Base-by-base conservation (phyloP, 1,140 invertebrate species). In the Eriosoma lanigerum region DNA sequence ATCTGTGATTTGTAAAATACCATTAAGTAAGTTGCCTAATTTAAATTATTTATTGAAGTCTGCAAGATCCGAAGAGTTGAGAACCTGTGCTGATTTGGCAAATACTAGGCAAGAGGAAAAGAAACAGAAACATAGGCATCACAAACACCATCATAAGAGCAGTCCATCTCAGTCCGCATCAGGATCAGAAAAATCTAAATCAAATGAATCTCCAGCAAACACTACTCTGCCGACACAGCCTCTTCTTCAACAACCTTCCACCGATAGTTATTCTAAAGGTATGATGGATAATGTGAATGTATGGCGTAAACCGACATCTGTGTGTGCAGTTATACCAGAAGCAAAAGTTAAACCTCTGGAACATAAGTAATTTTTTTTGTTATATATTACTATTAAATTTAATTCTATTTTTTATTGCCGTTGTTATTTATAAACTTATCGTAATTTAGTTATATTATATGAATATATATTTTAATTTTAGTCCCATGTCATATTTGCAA, bases 41-140 rank as follows among this genome's bases (percentile, higher is more conserved):
- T 44, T 78, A 13, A 78, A 60, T 48, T 84, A 86, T 17, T 76
- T 87, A 32, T 83, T 86, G 6, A 85, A 64, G 32, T 82, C 82
- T 50, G 84, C 82, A 62, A 76, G 82, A 26, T 84, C 84, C 8
- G 84, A 88, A 75, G 88, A 89, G 81, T 81, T 89, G 6, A 85
- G 88, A 46, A 86, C 87, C 48, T 85, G 86, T 13, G 87, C 87
- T 13, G 88, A 89, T 81, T 83, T 89, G 13, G 83, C 88, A 0
- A 86, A 89, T 85, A 91, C 87, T 82, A 91, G 86, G 89, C 90
- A 84, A 82, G 60, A 73, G n/a, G 82, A 81, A 13, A 82, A 58
- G 50, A 83, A 73, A 54, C 56, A 60, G 24, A 60, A 78, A 15
- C 75, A 78, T 26, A 72, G 60, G 66, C 66, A 80, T 32, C 66